Evolutionary conservation across 2,797 vertebrate species (phyloP).

Genomic region (Gymnopithys bicolor): DNA sequence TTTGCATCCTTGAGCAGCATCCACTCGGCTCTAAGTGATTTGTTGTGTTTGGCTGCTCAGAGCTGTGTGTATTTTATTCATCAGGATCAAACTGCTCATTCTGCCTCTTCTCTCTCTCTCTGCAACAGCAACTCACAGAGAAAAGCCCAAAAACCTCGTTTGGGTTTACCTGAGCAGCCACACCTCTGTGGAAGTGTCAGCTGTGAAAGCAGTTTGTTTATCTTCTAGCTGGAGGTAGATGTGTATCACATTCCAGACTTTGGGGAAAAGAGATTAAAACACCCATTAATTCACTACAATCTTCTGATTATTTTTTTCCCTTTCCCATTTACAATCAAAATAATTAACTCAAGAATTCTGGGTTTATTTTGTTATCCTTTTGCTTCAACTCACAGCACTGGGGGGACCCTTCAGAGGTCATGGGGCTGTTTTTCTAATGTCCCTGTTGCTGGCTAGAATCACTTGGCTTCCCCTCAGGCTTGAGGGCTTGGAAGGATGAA

Average conservation of each 20-base stretch:
- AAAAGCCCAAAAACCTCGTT: not conserved
- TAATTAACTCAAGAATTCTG: not conserved
- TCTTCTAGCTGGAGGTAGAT: not conserved
- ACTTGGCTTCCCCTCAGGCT: not conserved
- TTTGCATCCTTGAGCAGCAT: conserved; percentile 13
- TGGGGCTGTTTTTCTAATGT: not conserved
- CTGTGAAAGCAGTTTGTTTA: not conserved
- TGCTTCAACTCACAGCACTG: not conserved
- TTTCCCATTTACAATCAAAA: not conserved
- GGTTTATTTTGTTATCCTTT: not conserved
- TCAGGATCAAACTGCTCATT: not conserved
- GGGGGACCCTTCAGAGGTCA: not conserved
- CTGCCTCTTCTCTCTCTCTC: not conserved
- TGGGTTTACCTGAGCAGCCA: not conserved
- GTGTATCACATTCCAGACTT: not conserved
- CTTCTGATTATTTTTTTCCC: not conserved
- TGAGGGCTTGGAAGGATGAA: not conserved
- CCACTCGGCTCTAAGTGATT: not conserved
- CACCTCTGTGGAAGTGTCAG: not conserved
- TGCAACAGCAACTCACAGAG: not conserved
- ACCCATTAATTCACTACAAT: not conserved
- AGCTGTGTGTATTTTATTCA: conserved; percentile 26
- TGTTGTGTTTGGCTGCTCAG: conserved; percentile 45
- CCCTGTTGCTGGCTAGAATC: not conserved
- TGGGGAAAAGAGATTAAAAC: not conserved